Percentiles rank a stretch among this genome's conserved stretches.
These are phyloP conservation scores for Oscheius sp. DNA, from an alignment of 1,140 invertebrate species.

Conservation along the genomic window DNA sequence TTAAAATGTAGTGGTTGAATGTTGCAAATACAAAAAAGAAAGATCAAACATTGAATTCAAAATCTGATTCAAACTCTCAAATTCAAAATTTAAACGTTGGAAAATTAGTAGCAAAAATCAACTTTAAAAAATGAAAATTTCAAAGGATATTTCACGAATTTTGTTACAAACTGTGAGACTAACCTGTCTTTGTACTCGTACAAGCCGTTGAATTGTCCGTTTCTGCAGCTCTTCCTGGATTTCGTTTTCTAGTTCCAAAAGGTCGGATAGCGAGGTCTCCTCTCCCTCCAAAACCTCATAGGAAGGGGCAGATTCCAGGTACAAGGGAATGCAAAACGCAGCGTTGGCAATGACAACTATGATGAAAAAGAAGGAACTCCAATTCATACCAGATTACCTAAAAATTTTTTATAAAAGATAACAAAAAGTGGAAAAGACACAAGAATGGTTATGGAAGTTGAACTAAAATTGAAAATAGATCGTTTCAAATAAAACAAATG, in stretches of 20 bases:
- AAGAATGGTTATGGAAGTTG: too few species aligned
- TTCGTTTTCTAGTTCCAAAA: not conserved
- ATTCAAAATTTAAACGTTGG: too few species aligned
- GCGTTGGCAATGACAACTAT: not conserved
- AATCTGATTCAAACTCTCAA: too few species aligned
- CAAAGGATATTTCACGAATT: too few species aligned
- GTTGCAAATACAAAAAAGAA: too few species aligned
- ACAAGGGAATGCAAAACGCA: not conserved
- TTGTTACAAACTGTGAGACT: not conserved
- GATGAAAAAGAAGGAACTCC: not conserved
- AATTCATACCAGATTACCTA: not conserved
- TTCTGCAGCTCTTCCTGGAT: not conserved
- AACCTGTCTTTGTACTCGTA: not conserved
- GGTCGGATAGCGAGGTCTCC: not conserved
- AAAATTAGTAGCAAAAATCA: too few species aligned
- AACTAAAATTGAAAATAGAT: too few species aligned
- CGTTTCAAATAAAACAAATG: too few species aligned
- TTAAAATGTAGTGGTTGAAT: too few species aligned
- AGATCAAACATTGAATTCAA: too few species aligned
- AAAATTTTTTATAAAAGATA: not conserved
- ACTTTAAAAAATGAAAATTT: too few species aligned
- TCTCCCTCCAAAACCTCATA: too few species aligned
- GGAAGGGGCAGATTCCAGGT: not conserved
- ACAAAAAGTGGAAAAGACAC: not conserved
- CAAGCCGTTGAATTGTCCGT: not conserved